Conservation (phyloP, 2,888 invertebrate species). For the Cynaeus angustus region DNA sequence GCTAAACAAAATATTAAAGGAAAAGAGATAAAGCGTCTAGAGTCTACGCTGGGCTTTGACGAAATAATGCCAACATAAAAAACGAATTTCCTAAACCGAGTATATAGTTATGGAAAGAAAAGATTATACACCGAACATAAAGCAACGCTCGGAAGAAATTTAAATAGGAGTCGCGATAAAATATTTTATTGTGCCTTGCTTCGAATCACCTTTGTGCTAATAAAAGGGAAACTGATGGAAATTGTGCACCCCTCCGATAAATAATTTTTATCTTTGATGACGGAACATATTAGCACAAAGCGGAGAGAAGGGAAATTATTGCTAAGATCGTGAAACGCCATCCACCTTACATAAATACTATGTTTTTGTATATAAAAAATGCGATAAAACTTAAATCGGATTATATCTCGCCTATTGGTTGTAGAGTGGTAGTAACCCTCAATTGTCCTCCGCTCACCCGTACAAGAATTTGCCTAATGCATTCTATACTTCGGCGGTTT, state of each 20-base stretch:
- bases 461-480: constrained; percentile 67
- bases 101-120: constrained; percentile 53
- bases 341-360: constrained; percentile 43
- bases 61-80: constrained; percentile 50
- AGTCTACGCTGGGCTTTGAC: constrained; percentile 39
- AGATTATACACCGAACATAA: constrained; percentile 59
- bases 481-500: constrained; percentile 63
- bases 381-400: constrained; percentile 49
- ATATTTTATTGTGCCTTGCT: constrained; percentile 63
- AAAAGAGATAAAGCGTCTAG: constrained; percentile 14
- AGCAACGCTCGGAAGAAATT: constrained; percentile 58
- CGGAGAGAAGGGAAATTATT: constrained; percentile 35
- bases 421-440: constrained; percentile 36
- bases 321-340: constrained; percentile 35
- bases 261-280: constrained; percentile 64
- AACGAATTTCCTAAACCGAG: constrained; percentile 48
- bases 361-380: constrained; percentile 47
- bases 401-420: constrained; percentile 44
- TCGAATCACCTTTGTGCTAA: constrained; percentile 65
- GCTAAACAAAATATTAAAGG: background rate
- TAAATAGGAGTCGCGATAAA: constrained; percentile 61
- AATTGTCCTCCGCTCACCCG: constrained; percentile 64
- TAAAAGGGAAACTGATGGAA: constrained; percentile 62
- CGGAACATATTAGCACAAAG: constrained; percentile 57
- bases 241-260: constrained; percentile 60